Evolutionary conservation across 2,888 invertebrate genomes (phyloP).

Genomic region (Itoplectis maculator): DNA sequence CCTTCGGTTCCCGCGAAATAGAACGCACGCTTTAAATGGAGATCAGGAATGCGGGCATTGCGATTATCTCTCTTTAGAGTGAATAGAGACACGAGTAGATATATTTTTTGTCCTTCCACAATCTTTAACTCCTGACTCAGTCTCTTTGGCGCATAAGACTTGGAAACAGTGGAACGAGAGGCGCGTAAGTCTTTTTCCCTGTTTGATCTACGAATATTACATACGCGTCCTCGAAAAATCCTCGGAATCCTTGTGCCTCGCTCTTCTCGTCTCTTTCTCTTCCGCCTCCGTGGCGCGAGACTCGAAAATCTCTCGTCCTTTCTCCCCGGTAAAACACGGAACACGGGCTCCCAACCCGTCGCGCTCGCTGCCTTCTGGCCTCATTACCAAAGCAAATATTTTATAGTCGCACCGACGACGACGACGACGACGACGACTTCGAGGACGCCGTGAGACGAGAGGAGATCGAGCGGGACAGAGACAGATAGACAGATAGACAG

Average conservation of each 20-base stretch:
- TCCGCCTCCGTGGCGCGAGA: slow-evolving; percentile 7
- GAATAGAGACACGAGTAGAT: too few species aligned
- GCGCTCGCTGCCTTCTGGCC: slow-evolving; percentile 78
- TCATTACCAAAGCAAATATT: slow-evolving; percentile 85
- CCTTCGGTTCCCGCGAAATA: slow-evolving; percentile 11
- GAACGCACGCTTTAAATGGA: background rate
- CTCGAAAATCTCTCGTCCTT: slow-evolving; percentile 25
- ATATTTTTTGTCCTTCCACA: too few species aligned
- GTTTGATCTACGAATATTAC: slow-evolving; percentile 71
- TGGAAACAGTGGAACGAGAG: slow-evolving; percentile 41
- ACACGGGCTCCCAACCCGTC: slow-evolving; percentile 73
- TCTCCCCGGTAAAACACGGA: slow-evolving; percentile 47
- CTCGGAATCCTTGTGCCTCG: slow-evolving; percentile 46
- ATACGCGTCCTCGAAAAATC: slow-evolving; percentile 38
- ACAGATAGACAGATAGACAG: too few species aligned
- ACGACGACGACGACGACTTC: slow-evolving; percentile 67
- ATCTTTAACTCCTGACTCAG: too few species aligned
- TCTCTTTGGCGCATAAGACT: too few species aligned
- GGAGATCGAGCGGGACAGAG: slow-evolving; percentile 17
- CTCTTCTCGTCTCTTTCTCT: slow-evolving; percentile 12
- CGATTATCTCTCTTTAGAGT: background rate
- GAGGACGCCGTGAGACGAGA: slow-evolving; percentile 38
- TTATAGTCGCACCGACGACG: slow-evolving; percentile 80
- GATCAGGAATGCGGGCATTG: background rate
- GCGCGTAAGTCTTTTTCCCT: background rate